Evolutionary conservation across 1,140 invertebrate genomes (phyloP).

Genomic region (Tetragnatha versicolor): DNA sequence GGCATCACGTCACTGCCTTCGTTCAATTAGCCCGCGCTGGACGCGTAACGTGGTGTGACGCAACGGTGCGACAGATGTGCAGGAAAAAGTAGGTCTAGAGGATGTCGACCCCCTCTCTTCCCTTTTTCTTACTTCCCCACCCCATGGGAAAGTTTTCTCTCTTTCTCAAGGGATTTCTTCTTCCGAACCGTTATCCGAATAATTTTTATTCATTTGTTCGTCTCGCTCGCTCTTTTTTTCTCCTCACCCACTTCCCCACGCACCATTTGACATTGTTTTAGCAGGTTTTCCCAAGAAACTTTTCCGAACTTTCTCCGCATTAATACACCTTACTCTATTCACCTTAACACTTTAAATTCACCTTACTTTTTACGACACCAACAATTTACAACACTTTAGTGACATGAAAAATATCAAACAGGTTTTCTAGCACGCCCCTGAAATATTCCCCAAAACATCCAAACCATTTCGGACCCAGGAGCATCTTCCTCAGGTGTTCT

Average conservation of each 20-base stretch:
- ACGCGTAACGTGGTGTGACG: constrained; percentile 35
- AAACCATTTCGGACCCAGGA: no score
- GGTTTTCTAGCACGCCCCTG: no score
- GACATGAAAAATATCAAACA: no score
- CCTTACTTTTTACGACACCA: no score
- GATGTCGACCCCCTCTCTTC: constrained; percentile 48
- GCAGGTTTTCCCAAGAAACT: no score
- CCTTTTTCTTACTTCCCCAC: constrained; percentile 31
- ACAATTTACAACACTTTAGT: no score
- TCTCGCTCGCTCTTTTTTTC: neutral
- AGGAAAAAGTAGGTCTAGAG: constrained; percentile 48
- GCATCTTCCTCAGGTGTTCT: no score
- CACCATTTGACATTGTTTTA: neutral
- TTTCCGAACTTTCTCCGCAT: no score
- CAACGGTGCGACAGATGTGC: constrained; percentile 51
- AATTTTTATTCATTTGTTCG: neutral
- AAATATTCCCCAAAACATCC: no score
- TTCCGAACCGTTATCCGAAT: neutral
- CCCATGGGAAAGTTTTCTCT: constrained; percentile 46
- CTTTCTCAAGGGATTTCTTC: constrained; percentile 32
- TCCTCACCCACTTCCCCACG: neutral
- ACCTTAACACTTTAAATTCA: no score
- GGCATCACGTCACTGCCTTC: constrained; percentile 12
- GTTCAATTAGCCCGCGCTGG: constrained; percentile 40
- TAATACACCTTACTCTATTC: no score